Evolutionary conservation across 2,888 invertebrate species (phyloP), one percentile per base, ranked within the genome.

Genomic region (Sympetrum striolatum): DNA sequence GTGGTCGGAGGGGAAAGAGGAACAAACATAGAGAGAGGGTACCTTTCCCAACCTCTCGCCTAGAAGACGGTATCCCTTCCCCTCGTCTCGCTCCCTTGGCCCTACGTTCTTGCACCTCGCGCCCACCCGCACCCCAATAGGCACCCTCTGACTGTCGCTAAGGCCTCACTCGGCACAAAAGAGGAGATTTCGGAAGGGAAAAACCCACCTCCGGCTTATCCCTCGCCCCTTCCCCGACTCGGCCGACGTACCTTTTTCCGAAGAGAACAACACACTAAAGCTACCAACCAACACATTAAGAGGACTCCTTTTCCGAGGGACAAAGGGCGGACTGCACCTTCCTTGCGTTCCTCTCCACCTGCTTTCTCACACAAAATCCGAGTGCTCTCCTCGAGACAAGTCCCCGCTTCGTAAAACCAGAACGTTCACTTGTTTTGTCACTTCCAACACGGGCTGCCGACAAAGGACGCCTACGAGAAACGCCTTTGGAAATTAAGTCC

Each of bases 181-280:
- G 60, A 35, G 31, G 82, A 58, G 82, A 14, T 58, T 58, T 22
- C 22, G 60, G 14, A 53, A 44, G 35, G 86, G 86, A 64, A 86
- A 86, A 86, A 60, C 86, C 86, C 64, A 86, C 86, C 53, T 73
- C 73, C 25, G 73, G 73, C 73, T 73, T 73, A 73, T 73, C 53
- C 58, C 81, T 53, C 58, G 31, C 53, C 81, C 37, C 44, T 31
- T 15, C 73, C 73, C 73, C 5, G 12, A 8, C 12, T 73, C 31
- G 2, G n/a, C 80, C 80, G 44, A 81, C 10, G 81, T 48, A 81
- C 86, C 64, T 37, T 64, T 39, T 31, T 53, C 81, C 35, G 82
- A 25, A 14, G 58, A 48, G 58, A 82, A 86, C 60, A 58, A 60
- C 60, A 64, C 60, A 82, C 86, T 60, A 86, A 35, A 37, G n/a